Evolutionary conservation across 2,888 invertebrate species (phyloP).

Genomic region (Scrobipalpa atriplicella): DNA sequence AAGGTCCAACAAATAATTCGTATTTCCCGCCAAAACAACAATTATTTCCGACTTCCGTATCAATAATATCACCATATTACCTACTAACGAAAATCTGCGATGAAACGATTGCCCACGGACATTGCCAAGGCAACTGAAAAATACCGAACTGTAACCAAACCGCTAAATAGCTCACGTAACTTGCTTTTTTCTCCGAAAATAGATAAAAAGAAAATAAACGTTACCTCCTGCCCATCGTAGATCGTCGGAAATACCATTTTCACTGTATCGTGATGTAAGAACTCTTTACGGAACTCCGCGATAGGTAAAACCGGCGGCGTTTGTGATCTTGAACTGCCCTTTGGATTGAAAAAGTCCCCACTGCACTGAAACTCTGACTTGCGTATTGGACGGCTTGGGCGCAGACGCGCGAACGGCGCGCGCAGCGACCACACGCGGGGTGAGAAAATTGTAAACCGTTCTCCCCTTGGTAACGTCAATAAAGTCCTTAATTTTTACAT

Average conservation of each 20-base stretch:
- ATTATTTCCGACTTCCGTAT: neutral
- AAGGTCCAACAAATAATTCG: neutral
- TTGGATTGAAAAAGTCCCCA: conserved; percentile 71
- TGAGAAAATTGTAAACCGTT: conserved; percentile 55
- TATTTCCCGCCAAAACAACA: conserved; percentile 2
- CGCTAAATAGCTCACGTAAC: conserved; percentile 54
- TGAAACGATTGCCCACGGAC: conserved; percentile 32
- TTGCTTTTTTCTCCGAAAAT: conserved; percentile 45
- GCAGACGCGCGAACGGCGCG: conserved; percentile 64
- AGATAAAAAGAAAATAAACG: conserved; percentile 40
- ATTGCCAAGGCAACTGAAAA: conserved; percentile 50
- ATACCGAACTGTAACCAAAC: conserved; percentile 34
- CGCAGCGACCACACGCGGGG: conserved; percentile 56
- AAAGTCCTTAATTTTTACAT: conserved; percentile 10
- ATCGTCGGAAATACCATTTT: conserved; percentile 75
- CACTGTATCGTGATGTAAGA: conserved; percentile 49
- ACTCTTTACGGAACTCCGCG: conserved; percentile 57
- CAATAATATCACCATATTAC: neutral
- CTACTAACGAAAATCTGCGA: neutral
- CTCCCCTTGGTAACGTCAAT: conserved; percentile 8
- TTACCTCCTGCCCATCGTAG: conserved; percentile 73
- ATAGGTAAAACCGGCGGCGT: conserved; percentile 62
- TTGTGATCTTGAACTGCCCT: conserved; percentile 83
- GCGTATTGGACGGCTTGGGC: conserved; percentile 72
- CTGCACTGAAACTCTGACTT: conserved; percentile 63